These are phyloP conservation scores for Papilio machaon DNA, from an alignment of 1,140 invertebrate genomes.

Conservation along the genomic window DNA sequence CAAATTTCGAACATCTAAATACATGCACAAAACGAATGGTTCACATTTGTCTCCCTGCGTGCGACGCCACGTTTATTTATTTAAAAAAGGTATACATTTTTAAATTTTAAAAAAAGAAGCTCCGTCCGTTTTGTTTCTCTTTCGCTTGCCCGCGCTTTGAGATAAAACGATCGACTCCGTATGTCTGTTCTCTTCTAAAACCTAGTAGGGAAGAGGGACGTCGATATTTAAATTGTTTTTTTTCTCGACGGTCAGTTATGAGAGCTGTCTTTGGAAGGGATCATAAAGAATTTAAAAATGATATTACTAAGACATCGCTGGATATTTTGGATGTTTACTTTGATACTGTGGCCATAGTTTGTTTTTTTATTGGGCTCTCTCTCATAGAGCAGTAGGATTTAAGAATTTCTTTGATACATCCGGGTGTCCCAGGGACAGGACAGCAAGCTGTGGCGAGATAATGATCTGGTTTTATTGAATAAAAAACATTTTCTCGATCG, in stretches of 20 bases:
- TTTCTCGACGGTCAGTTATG: conserved; percentile 56
- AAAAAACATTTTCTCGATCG: conserved; percentile 50
- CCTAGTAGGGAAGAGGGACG: conserved; percentile 44
- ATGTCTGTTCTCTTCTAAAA: conserved; percentile 37
- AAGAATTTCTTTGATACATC: conserved; percentile 50
- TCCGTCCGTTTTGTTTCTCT: conserved; percentile 65
- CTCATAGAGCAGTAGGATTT: conserved; percentile 45
- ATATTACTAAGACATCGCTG: conserved; percentile 58
- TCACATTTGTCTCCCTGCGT: conserved; percentile 67
- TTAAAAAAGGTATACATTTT: conserved; percentile 62
- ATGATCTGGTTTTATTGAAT: conserved; percentile 54
- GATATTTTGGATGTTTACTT: conserved; percentile 67
- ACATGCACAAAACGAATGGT: conserved; percentile 60
- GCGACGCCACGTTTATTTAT: conserved; percentile 57
- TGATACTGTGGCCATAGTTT: conserved; percentile 49
- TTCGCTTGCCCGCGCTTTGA: conserved; percentile 52
- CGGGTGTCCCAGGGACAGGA: conserved; percentile 46
- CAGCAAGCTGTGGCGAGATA: conserved; percentile 42
- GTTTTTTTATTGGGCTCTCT: conserved; percentile 48
- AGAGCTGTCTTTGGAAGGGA: conserved; percentile 56
- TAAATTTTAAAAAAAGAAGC: conserved; percentile 58
- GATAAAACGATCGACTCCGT: conserved; percentile 47
- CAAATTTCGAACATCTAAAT: conserved; percentile 63
- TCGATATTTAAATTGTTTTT: conserved; percentile 44
- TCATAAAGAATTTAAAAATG: conserved; percentile 71